A percentile compares a stretch with the other conserved stretches of the same genome.
phyloP scores from a whole-genome alignment of 2,888 invertebrate species.

The Thumatha senex region DNA sequence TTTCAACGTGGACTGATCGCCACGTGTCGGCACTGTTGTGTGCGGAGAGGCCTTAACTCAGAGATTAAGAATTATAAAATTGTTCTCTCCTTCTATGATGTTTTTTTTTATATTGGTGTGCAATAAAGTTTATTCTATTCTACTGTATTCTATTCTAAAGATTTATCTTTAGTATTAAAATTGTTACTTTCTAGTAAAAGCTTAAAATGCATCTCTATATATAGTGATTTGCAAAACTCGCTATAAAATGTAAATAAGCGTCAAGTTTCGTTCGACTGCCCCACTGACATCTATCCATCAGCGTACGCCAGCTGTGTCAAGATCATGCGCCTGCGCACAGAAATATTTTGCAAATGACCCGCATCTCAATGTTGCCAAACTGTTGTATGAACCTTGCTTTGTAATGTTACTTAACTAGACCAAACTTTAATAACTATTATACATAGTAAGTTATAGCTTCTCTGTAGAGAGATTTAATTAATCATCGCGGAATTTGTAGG shows the following conservation, averaged over 20 bases:
- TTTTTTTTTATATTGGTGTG: too few relatives aligned
- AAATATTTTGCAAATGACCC: slow-evolving; percentile 45
- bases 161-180: too few relatives aligned
- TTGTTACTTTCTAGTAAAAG: not conserved
- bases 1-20: too few relatives aligned
- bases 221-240: slow-evolving; percentile 40
- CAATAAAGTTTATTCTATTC: too few relatives aligned
- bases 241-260: slow-evolving; percentile 47
- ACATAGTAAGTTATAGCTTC: not conserved
- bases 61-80: too few relatives aligned
- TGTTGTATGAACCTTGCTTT: slow-evolving; percentile 24
- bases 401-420: slow-evolving; percentile 23
- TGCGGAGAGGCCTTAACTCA: too few relatives aligned
- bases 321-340: slow-evolving; percentile 50
- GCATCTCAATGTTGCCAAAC: slow-evolving; percentile 39
- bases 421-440: slow-evolving; percentile 2
- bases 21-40: too few relatives aligned
- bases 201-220: slow-evolving; percentile 16
- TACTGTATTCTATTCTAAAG: too few relatives aligned
- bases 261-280: slow-evolving; percentile 44
- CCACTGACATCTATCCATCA: slow-evolving; percentile 41
- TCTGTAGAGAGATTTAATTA: not conserved
- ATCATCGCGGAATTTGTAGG: not conserved
- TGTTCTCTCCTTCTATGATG: too few relatives aligned
- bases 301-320: slow-evolving; percentile 50